Conservation (phyloP, 1,140 invertebrate genomes). For the Orius insidiosus region DNA sequence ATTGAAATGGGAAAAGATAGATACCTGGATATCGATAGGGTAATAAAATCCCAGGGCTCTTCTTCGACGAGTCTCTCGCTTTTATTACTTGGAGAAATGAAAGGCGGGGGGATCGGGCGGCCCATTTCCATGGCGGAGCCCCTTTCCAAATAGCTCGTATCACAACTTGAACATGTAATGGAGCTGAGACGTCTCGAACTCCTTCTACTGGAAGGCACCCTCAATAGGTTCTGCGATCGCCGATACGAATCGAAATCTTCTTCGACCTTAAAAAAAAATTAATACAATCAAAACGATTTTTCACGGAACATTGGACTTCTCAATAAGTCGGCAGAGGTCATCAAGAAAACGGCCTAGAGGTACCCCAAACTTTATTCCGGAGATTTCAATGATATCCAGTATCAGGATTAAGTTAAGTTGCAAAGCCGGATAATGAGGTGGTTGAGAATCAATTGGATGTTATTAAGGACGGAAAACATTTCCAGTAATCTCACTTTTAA, state of each 20-base stretch:
- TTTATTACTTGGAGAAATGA: constrained; percentile 17
- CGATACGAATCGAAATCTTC: constrained; percentile 23
- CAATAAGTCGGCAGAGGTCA: too few species aligned
- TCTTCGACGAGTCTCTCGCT: constrained; percentile 17
- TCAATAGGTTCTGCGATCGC: constrained; percentile 25
- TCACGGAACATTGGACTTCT: too few species aligned
- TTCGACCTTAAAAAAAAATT: constrained; percentile 26
- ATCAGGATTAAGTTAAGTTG: too few species aligned
- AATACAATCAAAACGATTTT: background rate
- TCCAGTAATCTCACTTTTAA: too few species aligned
- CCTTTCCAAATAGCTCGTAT: constrained; percentile 59
- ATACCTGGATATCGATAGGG: constrained; percentile 53
- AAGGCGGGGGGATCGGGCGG: constrained; percentile 34
- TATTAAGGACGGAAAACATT: too few species aligned
- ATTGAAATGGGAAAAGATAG: too few species aligned
- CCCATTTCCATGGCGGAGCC: constrained; percentile 56
- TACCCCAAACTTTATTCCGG: too few species aligned
- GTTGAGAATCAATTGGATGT: too few species aligned
- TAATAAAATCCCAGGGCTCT: constrained; percentile 43
- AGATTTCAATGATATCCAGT: too few species aligned
- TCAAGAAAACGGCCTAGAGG: too few species aligned
- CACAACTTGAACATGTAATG: constrained; percentile 62
- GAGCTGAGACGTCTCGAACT: constrained; percentile 51
- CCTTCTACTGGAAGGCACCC: constrained; percentile 19
- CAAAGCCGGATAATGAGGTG: too few species aligned